Base-by-base conservation (phyloP, 2,113 vertebrate genomes). In the Haplotaxodon microlepis region DNA sequence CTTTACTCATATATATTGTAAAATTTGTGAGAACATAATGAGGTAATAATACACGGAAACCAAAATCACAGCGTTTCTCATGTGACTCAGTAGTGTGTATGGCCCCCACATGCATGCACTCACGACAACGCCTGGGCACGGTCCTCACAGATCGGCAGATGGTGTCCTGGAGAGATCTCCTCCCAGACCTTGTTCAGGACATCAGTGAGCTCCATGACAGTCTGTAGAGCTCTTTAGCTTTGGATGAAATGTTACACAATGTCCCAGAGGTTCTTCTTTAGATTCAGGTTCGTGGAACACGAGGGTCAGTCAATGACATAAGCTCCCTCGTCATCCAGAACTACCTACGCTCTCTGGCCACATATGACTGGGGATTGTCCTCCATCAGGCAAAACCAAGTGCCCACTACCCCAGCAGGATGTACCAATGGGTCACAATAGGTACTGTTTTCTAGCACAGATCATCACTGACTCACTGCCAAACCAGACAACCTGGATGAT, bases 101-200 rank as follows among this genome's bases (percentile, higher is more conserved):
- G 13, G 24, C 24, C 14, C 71, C 1, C 31, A 63, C 9, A 19
- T 29, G 71, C 24, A 29, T 50, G 42, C 9, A 31, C 42, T 50
- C 42, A 47, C 2, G 2, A 76, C 69, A 76, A 29, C 6, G 2
- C 6, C 42, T 31, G 71, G 24, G 42, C 71, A 76, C 1, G 6
- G 17, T 76, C 42, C 42, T 47, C 0, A 76, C 12, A 29, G 24
- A 29, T 0, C 0, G 3, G 24, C 71, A 50, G 16, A 29, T 76
- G 24, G 24, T 29, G 14, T 76, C 71, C 14, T 76, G 9, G 6
- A 31, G 42, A 47, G 24, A 76, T 29, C 24, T 47, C 42, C 24
- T 76, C 6, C 2, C 9, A 76, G 14, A 76, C 42, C 24, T 50
- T 29, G 42, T 47, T 50, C 71, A 76, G 24, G 24, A 29, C 14